phyloP scores from a whole-genome alignment of 1,140 invertebrate species.

The Drosophila carrolli region DNA sequence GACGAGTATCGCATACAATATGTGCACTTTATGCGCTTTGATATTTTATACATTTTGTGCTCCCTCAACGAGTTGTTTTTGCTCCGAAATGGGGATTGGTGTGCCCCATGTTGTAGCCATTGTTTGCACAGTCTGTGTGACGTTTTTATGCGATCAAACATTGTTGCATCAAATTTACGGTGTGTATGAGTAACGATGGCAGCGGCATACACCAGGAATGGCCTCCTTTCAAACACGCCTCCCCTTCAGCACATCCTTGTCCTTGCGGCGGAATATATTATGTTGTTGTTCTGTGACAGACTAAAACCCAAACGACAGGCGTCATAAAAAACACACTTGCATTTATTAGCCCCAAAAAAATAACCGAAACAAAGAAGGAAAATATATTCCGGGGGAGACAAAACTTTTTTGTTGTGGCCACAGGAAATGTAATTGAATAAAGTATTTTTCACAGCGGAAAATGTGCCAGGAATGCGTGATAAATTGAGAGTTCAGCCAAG shows the following conservation, averaged over 20 bases:
- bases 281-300: slow-evolving; percentile 52
- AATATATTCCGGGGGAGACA: slow-evolving; percentile 6
- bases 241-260: slow-evolving; percentile 51
- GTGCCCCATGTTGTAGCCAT: slow-evolving; percentile 46
- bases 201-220: slow-evolving; percentile 22
- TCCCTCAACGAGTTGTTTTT: slow-evolving; percentile 57
- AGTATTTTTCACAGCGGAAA: slow-evolving; percentile 32
- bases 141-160: slow-evolving; percentile 79
- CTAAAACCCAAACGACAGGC: slow-evolving; percentile 54
- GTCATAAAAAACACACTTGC: slow-evolving; percentile 80
- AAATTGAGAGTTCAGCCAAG: slow-evolving; percentile 14
- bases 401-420: slow-evolving; percentile 18
- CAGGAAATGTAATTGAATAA: slow-evolving; percentile 41
- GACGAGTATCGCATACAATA: slow-evolving; percentile 60
- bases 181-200: slow-evolving; percentile 77
- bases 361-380: slow-evolving; percentile 8
- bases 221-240: slow-evolving; percentile 7
- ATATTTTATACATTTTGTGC: slow-evolving; percentile 68
- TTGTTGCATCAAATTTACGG: slow-evolving; percentile 82
- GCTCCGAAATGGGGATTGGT: slow-evolving; percentile 14
- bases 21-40: slow-evolving; percentile 77
- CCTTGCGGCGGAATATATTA: slow-evolving; percentile 61
- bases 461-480: slow-evolving; percentile 16
- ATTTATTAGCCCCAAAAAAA: slow-evolving; percentile 67
- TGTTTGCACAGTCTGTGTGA: slow-evolving; percentile 76